Base-by-base conservation (phyloP, 2,888 invertebrate genomes). In the Thalpophila matura region DNA sequence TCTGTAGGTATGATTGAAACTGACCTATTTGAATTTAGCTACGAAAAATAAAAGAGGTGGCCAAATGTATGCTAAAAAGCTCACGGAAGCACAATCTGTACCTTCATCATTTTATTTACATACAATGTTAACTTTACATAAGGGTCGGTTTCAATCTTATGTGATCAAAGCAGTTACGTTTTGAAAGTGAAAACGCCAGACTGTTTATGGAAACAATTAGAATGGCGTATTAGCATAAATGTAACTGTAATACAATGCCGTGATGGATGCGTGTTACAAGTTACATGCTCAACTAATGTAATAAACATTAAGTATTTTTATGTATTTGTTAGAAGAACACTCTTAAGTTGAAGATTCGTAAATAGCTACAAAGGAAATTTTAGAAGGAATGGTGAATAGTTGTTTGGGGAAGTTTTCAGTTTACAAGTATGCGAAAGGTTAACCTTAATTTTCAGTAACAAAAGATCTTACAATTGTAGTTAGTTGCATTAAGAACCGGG, bases 181-280 rank as follows among this genome's bases (percentile, higher is more conserved):
- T 79, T 79, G 84, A 88, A 87, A 88, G 88, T 85, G 86, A 87
- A 86, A 85, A 80, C 79, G 29, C 14, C n/a, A 4, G 26, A 50
- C 71, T 80, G 63, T 77, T 77, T 81, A 84, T 82, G 74, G 77
- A 82, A 81, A 80, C 79, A 64, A 73, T 70, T 67, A 74, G 59
- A 70, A 65, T 60, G 27, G 35, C 16, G 9, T 38, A 84, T 85
- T 83, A 79, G 72, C 85, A 84, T 86, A 83, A 80, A 80, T 79
- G 74, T 79, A 80, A 79, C 53, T 54, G 74, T 71, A 65, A 81
- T 84, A 68, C 63, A 49, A 14, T 63, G 18, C 64, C 18, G 63
- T 58, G 65, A 65, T 65, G 46, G 24, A 33, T 38, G 42, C 37
- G 47, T 68, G 65, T 18, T 47, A 60, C 70, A 18, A 37, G 56